These are phyloP conservation scores for Drosophila pandora DNA, from an alignment of 1,140 invertebrate species.

Conservation along the genomic window DNA sequence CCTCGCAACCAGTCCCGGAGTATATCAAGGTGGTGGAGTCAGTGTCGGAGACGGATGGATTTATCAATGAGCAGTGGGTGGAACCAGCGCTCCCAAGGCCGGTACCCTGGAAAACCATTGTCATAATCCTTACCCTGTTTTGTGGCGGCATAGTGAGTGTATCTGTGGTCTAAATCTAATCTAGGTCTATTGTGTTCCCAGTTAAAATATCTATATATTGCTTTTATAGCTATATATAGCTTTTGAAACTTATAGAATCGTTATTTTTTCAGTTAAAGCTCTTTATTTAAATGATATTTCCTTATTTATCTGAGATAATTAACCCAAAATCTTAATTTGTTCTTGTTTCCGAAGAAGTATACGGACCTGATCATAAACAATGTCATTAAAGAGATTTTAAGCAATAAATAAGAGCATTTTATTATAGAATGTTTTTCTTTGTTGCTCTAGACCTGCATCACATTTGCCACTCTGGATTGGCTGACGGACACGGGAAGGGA, in stretches of 20 bases:
- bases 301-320: too few relatives aligned
- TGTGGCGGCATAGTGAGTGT: constrained; percentile 52
- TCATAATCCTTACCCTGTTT: constrained; percentile 55
- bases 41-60: constrained; percentile 53
- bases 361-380: not conserved
- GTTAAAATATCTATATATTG: too few relatives aligned
- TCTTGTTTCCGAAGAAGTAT: not conserved
- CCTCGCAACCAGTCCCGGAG: not conserved
- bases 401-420: not conserved
- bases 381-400: not conserved
- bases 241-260: too few relatives aligned
- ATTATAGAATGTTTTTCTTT: constrained; percentile 4
- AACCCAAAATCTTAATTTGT: not conserved
- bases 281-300: too few relatives aligned
- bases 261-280: too few relatives aligned
- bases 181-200: too few relatives aligned
- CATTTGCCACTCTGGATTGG: constrained; percentile 51
- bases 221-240: too few relatives aligned
- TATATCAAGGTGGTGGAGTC: constrained; percentile 36
- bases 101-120: constrained; percentile 65
- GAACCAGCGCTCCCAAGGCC: constrained; percentile 13
- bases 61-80: constrained; percentile 63
- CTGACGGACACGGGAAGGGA: constrained; percentile 37
- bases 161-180: not conserved
- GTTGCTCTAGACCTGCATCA: constrained; percentile 45